Evolutionary conservation across 2,113 vertebrate species (phyloP).

Genomic region (Xiphorhynchus elegans): DNA sequence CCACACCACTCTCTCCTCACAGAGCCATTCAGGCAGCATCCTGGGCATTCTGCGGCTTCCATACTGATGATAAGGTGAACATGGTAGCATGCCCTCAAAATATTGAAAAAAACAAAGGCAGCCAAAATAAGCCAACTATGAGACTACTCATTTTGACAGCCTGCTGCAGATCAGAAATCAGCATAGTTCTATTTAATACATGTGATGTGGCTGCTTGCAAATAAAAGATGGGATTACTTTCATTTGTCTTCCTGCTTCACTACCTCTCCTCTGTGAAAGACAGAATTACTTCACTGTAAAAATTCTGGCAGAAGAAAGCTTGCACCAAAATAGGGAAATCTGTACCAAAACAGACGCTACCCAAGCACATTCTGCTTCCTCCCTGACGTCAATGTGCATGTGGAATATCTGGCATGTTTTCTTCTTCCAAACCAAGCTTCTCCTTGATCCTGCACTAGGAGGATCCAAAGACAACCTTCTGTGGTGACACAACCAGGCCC

Average conservation of each 20-base stretch:
- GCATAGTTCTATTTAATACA: background rate
- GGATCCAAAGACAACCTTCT: background rate
- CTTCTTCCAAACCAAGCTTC: background rate
- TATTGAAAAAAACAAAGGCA: background rate
- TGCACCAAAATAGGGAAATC: background rate
- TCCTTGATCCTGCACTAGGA: background rate
- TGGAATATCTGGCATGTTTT: background rate
- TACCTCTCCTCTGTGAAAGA: background rate
- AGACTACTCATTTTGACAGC: background rate
- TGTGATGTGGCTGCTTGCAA: background rate
- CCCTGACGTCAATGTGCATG: accelerated
- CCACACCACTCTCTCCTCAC: too few species aligned
- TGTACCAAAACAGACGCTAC: background rate
- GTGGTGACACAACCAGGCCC: background rate
- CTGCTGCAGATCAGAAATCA: background rate
- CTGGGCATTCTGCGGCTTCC: background rate
- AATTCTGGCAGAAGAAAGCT: background rate
- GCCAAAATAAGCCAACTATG: background rate
- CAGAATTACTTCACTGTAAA: background rate
- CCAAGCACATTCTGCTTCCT: background rate
- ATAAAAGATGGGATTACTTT: background rate
- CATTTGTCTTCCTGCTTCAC: background rate
- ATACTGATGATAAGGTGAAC: background rate
- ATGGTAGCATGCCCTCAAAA: background rate
- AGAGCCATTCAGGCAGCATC: background rate